Evolutionary conservation across 2,797 vertebrate genomes (phyloP), one percentile per base, ranked within the genome.

Genomic region (Enteromius anoplus): DNA sequence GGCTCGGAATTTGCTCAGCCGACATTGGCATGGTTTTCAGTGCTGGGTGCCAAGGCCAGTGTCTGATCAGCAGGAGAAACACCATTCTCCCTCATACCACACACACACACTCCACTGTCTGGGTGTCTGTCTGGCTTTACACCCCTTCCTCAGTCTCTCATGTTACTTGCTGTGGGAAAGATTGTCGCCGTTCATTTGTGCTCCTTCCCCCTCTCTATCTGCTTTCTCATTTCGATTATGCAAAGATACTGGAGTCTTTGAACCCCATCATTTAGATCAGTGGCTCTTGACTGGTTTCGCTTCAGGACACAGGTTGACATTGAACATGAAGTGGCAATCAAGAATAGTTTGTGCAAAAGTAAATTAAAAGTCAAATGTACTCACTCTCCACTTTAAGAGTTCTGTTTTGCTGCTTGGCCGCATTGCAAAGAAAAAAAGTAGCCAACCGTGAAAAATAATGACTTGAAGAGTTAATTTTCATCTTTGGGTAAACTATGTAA

Each of bases 1-100:
- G 85, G 85, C 85, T 86, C 40, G 86, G 86, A 88, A 88, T 88
- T 83, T 71, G 75, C 87, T 89, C 87, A 87, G 87, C 87, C 87
- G 87, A 89, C 89, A 76, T 86, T 88, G 89, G 87, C 87, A 87
- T 82, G 81, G 70, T 79, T 84, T 82, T 81, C 68, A 70, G 75
- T 19, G 65, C 78, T 78, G 78, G 83, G 81, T 87, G 88, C 88
- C 88, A 89, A 86, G 85, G 85, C 86, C 84, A 82, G 83, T 86
- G 86, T 86, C 86, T 82, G 86, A 87, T 85, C 86, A 87, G 86
- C 86, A 86, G 85, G 88, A 85, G 45, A 84, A 76, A 85, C 85
- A 84, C 82, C 80, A 77, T 82, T 78, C 66, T 78, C 53, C 65
- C 75, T 78, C 29, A 42, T 65, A 77, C 53, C 69, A 75, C 83